Conservation (phyloP, 2,888 invertebrate genomes). For the Axea sp. region DNA sequence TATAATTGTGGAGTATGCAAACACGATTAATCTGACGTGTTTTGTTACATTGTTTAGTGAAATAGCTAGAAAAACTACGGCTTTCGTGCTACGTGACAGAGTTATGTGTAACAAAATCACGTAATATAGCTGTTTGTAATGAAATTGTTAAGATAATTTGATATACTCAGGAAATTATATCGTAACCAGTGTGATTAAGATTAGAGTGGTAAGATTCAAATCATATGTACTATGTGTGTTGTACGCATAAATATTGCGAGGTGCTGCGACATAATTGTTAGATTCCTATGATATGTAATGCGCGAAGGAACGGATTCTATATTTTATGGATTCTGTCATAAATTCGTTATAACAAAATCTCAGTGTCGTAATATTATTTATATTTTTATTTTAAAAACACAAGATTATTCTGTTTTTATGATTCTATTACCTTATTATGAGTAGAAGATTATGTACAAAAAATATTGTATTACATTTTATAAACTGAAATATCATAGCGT, state of each 20-base stretch:
- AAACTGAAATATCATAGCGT: too few species aligned
- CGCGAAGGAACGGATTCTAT: slow-evolving; percentile 6
- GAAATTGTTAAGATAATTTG: slow-evolving; percentile 49
- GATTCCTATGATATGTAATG: slow-evolving; percentile 27
- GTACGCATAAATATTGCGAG: slow-evolving; percentile 28
- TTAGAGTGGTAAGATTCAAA: slow-evolving; percentile 40
- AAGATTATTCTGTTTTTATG: too few species aligned
- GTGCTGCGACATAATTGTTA: slow-evolving; percentile 15
- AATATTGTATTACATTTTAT: too few species aligned
- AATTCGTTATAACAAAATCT: too few species aligned
- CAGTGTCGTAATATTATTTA: too few species aligned
- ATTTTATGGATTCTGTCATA: too few species aligned
- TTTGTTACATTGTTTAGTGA: neutral
- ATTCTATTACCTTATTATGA: too few species aligned
- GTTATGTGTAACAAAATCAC: slow-evolving; percentile 30
- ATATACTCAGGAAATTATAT: slow-evolving; percentile 36
- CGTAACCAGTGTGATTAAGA: slow-evolving; percentile 34
- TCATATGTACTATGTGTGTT: slow-evolving; percentile 11
- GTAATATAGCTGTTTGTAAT: slow-evolving; percentile 23
- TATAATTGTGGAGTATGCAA: neutral
- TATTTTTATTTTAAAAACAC: too few species aligned
- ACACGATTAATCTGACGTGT: neutral
- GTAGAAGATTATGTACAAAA: too few species aligned
- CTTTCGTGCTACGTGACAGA: slow-evolving; percentile 23
- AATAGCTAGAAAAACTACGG: neutral